Evolutionary conservation across 1,140 invertebrate species (phyloP).

Genomic region (Choristoneura fumiferana): DNA sequence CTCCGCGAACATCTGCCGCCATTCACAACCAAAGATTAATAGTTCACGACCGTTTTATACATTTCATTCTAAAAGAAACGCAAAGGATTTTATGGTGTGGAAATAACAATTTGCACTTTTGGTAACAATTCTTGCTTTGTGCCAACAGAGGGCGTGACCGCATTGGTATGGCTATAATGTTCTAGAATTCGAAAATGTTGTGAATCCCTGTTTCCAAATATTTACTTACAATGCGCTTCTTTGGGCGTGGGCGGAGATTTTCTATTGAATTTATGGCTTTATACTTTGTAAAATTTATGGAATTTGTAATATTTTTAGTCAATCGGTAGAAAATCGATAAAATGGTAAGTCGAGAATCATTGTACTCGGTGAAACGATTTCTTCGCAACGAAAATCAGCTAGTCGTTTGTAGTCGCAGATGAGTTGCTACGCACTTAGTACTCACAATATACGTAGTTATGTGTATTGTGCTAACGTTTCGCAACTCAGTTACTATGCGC

Average conservation of each 20-base stretch:
- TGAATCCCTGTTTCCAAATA: slow-evolving; percentile 67
- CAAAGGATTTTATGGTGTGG: slow-evolving; percentile 68
- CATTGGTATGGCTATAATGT: slow-evolving; percentile 28
- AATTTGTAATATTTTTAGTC: too few relatives aligned
- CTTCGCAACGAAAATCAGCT: too few relatives aligned
- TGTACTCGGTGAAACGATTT: too few relatives aligned
- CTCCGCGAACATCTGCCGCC: slow-evolving; percentile 25
- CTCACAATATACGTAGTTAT: too few relatives aligned
- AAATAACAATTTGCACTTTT: slow-evolving; percentile 70
- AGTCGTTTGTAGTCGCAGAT: too few relatives aligned
- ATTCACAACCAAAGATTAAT: slow-evolving; percentile 67
- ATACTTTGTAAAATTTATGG: slow-evolving; percentile 13
- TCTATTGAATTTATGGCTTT: slow-evolving; percentile 4
- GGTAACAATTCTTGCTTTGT: slow-evolving; percentile 48
- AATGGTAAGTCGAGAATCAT: too few relatives aligned
- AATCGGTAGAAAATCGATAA: too few relatives aligned
- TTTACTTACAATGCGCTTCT: slow-evolving; percentile 66
- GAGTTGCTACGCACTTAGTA: too few relatives aligned
- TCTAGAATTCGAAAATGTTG: slow-evolving; percentile 44
- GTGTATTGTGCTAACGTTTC: too few relatives aligned
- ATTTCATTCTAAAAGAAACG: slow-evolving; percentile 38
- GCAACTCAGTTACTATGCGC: too few relatives aligned
- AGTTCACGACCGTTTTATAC: slow-evolving; percentile 40
- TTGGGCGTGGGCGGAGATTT: slow-evolving; percentile 11
- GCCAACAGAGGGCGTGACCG: slow-evolving; percentile 64